These are phyloP conservation scores for Orientallactaga sibirica DNA, from an alignment of 2,797 vertebrate genomes.

Conservation along the genomic window DNA sequence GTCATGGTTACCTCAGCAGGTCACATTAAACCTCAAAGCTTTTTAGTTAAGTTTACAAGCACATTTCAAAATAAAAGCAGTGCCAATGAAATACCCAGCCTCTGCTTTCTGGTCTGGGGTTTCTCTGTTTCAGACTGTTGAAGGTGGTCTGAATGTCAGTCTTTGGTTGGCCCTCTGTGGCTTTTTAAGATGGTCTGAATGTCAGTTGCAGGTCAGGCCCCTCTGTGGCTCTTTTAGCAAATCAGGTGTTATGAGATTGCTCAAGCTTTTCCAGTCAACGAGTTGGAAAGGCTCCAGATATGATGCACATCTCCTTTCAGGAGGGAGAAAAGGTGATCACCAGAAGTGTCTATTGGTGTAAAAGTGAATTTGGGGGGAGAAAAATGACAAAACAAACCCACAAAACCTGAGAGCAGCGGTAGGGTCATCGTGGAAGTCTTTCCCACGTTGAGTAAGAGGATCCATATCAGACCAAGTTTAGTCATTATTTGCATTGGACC, in stretches of 20 bases:
- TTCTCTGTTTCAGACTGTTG: not conserved
- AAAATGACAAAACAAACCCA: not conserved
- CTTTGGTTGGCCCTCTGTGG: slow-evolving; percentile 21
- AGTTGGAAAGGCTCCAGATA: slow-evolving; percentile 25
- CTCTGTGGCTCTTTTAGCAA: slow-evolving; percentile 44
- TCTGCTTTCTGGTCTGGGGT: not conserved
- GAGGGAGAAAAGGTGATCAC: slow-evolving; percentile 38
- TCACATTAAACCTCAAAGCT: not conserved
- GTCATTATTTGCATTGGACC: slow-evolving; percentile 61
- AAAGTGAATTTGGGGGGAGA: not conserved
- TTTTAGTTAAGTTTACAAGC: not conserved
- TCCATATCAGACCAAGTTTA: slow-evolving; percentile 5
- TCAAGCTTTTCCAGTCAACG: slow-evolving; percentile 63
- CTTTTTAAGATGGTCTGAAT: not conserved
- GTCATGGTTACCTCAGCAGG: not conserved
- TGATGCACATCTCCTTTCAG: slow-evolving; percentile 62
- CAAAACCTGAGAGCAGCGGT: slow-evolving; percentile 26
- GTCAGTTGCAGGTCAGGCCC: slow-evolving; percentile 55
- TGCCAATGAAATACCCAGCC: not conserved
- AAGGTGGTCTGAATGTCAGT: not conserved
- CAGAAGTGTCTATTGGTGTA: not conserved
- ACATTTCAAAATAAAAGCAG: not conserved
- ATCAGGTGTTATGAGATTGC: slow-evolving; percentile 71
- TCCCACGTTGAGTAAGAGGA: slow-evolving; percentile 28
- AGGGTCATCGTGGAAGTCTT: slow-evolving; percentile 36